phyloP scores from a whole-genome alignment of 2,797 vertebrate genomes.

The Gadopsis marmoratus region DNA sequence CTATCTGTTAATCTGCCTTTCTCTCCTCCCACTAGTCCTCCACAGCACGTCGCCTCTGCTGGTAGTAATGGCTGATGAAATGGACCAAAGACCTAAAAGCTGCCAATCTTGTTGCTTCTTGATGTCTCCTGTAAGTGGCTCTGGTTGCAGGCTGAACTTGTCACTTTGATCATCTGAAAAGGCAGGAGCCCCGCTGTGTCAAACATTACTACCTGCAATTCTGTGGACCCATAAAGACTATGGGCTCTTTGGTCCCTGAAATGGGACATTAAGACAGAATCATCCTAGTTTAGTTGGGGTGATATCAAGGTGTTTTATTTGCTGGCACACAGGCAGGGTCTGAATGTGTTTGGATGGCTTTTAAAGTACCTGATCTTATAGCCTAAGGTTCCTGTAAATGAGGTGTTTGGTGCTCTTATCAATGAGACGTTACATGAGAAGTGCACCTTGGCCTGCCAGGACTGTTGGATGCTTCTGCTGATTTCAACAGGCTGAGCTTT shows the following conservation, averaged over 20 bases:
- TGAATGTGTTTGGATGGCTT: slow-evolving; percentile 81
- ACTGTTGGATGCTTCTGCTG: slow-evolving; percentile 46
- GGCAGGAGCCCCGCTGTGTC: slow-evolving; percentile 78
- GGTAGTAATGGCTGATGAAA: slow-evolving; percentile 81
- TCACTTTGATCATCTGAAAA: slow-evolving; percentile 82
- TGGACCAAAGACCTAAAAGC: slow-evolving; percentile 83
- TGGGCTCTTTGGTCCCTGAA: slow-evolving; percentile 84
- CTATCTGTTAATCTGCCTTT: slow-evolving; percentile 83
- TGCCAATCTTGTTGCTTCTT: slow-evolving; percentile 80
- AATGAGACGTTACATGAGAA: slow-evolving; percentile 84
- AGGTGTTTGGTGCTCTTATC: slow-evolving; percentile 83
- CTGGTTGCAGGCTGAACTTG: slow-evolving; percentile 75
- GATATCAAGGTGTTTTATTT: slow-evolving; percentile 82
- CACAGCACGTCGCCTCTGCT: slow-evolving; percentile 69
- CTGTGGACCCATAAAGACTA: slow-evolving; percentile 76
- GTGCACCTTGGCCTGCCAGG: slow-evolving; percentile 50
- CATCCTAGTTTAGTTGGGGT: slow-evolving; percentile 86
- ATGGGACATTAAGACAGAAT: slow-evolving; percentile 89
- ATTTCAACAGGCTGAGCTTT: slow-evolving; percentile 57
- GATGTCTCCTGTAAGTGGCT: slow-evolving; percentile 79
- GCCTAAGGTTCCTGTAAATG: slow-evolving; percentile 82
- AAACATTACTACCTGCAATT: slow-evolving; percentile 82
- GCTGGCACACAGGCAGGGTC: slow-evolving; percentile 69
- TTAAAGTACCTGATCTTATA: slow-evolving; percentile 84
- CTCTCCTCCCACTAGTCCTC: slow-evolving; percentile 77